Base-by-base conservation (phyloP, 1,140 invertebrate genomes). In the Zaprionus kolodkinae region DNA sequence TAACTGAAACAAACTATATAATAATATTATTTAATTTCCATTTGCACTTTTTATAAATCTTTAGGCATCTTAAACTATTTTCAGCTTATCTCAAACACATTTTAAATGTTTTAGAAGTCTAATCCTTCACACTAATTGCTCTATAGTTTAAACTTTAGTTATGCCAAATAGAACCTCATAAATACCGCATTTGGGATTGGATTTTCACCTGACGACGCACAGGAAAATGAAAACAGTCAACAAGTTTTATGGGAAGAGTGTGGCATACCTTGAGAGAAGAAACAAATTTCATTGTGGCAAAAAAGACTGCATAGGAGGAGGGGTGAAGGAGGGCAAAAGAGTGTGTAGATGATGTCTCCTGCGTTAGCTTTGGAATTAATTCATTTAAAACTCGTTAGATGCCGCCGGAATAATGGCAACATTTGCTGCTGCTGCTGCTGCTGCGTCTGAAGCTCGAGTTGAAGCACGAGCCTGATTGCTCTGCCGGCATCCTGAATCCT, bases 311-410 rank as follows among this genome's bases (percentile, higher is more conserved):
- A 12, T n/a, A n/a, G n/a, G 2, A 21, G 21, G 10, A 21, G 17
- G 4, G 55, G 11, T 30, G 7, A 2, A 13, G 6, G 54, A 57
- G 38, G 27, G 45, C 43, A 10, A 21, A 7, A 17, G 33, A 38
- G 35, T 27, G 17, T 0, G 25, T 12, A 27, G n/a, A 52, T 54
- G 27, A 50, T 11, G 12, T 40, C 54, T 56, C 9, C 10, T 33
- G 54, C 43, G 35, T 48, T 25, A 36, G 59, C 50, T 56, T 59
- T 76, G 68, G 76, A 89, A 89, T 89, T 89, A 89, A 89, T 89
- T 89, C 81, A 89, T 90, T 89, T 89, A 85, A 85, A 88, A 78
- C 78, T 89, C 85, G 85, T 88, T 88, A 88, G 85, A 71, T 73
- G 62, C 74, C 57, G 56, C 38, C 69, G 73, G 61, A 52, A 72